A percentile compares a stretch with the other conserved stretches of the same genome.
phyloP scores from a whole-genome alignment of 2,113 vertebrate species.

The Ceyx margarethae region DNA sequence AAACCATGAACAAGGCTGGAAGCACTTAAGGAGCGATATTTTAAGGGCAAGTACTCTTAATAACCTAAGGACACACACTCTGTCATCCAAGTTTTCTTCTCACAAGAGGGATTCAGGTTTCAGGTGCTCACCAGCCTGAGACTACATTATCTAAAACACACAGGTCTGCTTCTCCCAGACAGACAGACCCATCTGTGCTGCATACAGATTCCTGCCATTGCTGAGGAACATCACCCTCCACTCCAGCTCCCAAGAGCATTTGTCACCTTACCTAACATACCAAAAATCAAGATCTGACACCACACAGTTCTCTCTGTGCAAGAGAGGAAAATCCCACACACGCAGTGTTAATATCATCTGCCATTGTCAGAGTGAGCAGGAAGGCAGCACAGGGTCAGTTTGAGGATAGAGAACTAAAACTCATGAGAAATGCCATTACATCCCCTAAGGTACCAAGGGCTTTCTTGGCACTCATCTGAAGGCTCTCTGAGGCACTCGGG shows the following conservation, averaged over 20 bases:
- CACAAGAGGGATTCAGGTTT: neutral
- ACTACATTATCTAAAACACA: neutral
- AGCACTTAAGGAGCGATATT: accelerated
- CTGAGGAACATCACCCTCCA: neutral
- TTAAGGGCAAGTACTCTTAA: neutral
- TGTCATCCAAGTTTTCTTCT: neutral
- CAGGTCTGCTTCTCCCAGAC: neutral
- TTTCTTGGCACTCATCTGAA: accelerated
- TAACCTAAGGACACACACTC: neutral
- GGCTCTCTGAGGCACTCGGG: neutral
- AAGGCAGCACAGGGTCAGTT: conserved; percentile 30
- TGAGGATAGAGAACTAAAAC: neutral
- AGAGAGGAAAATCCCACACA: neutral
- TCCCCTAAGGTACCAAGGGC: neutral
- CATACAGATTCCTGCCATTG: accelerated
- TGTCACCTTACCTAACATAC: neutral
- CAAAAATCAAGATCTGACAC: neutral
- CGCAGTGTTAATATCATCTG: conserved; percentile 11
- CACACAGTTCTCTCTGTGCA: neutral
- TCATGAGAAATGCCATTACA: neutral
- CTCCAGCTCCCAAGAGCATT: neutral
- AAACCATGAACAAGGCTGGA: neutral
- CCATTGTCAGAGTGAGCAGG: neutral
- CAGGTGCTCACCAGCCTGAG: neutral
- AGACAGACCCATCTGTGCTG: neutral